These are phyloP conservation scores for Cheilosia vernalis DNA, from an alignment of 2,888 invertebrate species.

Conservation along the genomic window DNA sequence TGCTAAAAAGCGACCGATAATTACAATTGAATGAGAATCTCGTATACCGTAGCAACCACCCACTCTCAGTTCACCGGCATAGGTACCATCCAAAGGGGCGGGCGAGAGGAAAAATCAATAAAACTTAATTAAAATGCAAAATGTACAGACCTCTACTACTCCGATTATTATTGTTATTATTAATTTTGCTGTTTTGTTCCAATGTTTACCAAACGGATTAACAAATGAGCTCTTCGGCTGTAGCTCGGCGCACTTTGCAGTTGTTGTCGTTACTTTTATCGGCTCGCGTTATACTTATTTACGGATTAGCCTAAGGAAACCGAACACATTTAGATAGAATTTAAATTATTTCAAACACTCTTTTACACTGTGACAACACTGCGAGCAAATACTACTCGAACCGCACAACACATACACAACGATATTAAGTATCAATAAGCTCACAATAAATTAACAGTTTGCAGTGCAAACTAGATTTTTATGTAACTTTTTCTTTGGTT, in stretches of 20 bases:
- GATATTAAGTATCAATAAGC: slow-evolving; percentile 34
- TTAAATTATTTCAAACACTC: slow-evolving; percentile 8
- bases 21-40: slow-evolving; percentile 25
- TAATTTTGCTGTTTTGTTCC: slow-evolving; percentile 73
- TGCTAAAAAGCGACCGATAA: slow-evolving; percentile 16
- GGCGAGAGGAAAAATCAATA: slow-evolving; percentile 58
- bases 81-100: not conserved
- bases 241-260: not conserved
- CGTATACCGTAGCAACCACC: not conserved
- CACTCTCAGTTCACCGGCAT: not conserved
- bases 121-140: slow-evolving; percentile 71
- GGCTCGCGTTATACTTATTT: slow-evolving; percentile 8
- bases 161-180: slow-evolving; percentile 69
- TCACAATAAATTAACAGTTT: slow-evolving; percentile 45
- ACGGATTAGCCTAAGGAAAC: slow-evolving; percentile 25
- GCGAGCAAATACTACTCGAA: slow-evolving; percentile 39
- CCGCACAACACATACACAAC: slow-evolving; percentile 6
- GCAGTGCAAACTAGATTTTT: slow-evolving; percentile 44
- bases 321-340: slow-evolving; percentile 30
- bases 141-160: slow-evolving; percentile 72
- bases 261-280: slow-evolving; percentile 12
- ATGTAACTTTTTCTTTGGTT: slow-evolving; percentile 36
- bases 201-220: slow-evolving; percentile 64
- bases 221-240: slow-evolving; percentile 28
- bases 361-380: slow-evolving; percentile 25